Percentiles rank a stretch among this genome's conserved stretches.
Evolutionary conservation across 2,888 invertebrate genomes (phyloP).

Genomic region (Brenthis daphne): DNA sequence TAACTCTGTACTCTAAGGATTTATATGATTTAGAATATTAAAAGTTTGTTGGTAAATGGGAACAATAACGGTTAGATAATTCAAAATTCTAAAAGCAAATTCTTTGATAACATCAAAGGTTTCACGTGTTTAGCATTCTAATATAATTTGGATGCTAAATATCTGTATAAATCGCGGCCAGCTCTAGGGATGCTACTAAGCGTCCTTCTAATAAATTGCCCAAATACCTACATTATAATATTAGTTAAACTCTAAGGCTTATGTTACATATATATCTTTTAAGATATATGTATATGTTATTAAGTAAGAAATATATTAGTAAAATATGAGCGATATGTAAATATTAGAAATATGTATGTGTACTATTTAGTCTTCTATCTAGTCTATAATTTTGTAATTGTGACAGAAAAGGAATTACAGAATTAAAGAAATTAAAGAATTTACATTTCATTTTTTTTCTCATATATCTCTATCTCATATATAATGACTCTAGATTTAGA

Average conservation of each 20-base stretch:
- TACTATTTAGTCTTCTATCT: no score
- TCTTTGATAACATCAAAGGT: conserved; percentile 35
- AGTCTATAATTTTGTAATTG: no score
- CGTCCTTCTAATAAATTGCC: conserved; percentile 21
- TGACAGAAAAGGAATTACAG: no score
- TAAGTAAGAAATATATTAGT: neutral
- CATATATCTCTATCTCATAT: no score
- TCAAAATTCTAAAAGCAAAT: conserved; percentile 4
- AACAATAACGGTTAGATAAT: neutral
- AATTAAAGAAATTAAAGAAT: no score
- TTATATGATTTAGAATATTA: no score
- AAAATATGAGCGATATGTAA: neutral
- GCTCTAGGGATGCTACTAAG: conserved; percentile 35
- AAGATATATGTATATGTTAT: no score
- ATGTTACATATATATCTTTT: neutral
- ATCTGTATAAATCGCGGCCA: conserved; percentile 36
- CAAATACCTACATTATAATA: conserved; percentile 12
- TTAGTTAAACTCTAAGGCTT: neutral
- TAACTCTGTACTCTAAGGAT: no score
- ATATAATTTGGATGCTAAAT: conserved; percentile 41
- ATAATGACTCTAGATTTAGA: no score
- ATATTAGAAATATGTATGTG: no score
- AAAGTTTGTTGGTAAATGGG: neutral
- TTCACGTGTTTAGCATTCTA: conserved; percentile 46
- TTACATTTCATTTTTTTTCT: no score